A percentile compares a stretch with the other conserved stretches of the same genome.
These are phyloP conservation scores for Carettochelys insculpta DNA, from an alignment of 2,113 vertebrate species.

Conservation along the genomic window DNA sequence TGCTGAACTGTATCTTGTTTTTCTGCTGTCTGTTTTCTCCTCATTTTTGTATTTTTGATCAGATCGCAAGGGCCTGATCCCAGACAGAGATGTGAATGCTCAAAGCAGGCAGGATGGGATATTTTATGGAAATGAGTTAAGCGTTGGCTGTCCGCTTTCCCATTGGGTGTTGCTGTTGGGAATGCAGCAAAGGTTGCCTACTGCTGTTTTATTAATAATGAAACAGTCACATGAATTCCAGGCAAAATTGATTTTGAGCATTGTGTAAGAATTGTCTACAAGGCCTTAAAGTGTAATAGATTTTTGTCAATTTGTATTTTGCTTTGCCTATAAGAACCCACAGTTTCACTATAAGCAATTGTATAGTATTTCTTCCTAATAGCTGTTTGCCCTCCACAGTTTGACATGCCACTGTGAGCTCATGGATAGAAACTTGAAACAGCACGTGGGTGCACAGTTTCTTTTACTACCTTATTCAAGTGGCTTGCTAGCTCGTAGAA, in stretches of 20 bases:
- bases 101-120: neutral
- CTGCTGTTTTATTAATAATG: conserved; percentile 80
- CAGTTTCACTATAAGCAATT: conserved; percentile 72
- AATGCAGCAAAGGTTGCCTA: conserved; percentile 54
- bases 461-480: conserved; percentile 64
- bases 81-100: neutral
- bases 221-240: conserved; percentile 76
- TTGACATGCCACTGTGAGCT: conserved; percentile 67
- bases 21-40: neutral
- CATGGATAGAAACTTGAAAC: conserved; percentile 71
- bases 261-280: conserved; percentile 74
- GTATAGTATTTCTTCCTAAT: conserved; percentile 71
- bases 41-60: neutral
- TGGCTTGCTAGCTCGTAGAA: conserved; percentile 39
- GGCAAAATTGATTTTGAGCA: conserved; percentile 80
- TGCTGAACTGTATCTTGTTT: neutral
- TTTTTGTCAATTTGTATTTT: conserved; percentile 80
- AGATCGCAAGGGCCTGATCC: neutral
- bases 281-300: conserved; percentile 80
- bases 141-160: conserved; percentile 32
- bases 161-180: conserved; percentile 51
- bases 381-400: conserved; percentile 73
- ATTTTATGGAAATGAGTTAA: conserved; percentile 28
- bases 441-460: conserved; percentile 46
- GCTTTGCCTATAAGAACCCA: conserved; percentile 67